Base-by-base conservation (phyloP, 2,797 vertebrate species). In the Halcyon badia region DNA sequence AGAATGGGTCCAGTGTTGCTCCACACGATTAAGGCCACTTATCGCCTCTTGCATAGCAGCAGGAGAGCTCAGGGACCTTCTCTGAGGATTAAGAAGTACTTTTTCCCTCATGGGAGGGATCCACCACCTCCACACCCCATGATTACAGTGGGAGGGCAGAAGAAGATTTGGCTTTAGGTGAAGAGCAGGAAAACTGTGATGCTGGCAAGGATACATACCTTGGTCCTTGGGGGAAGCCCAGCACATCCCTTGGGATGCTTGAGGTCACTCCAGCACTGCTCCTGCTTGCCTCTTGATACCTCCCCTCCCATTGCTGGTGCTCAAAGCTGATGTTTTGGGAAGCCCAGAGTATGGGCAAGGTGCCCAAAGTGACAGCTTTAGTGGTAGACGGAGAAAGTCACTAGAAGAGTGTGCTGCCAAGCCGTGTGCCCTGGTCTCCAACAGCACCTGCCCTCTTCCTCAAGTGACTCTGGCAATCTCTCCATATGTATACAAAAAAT, bases 331-430 rank as follows among this genome's bases (percentile, higher is more conserved):
- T 28, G n/a, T 82, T 91, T 56, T 79, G 48, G 77, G 86, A 70
- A 89, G 77, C 26, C 42, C 5, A 2, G 21, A 61, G 49, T 1
- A 25, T 73, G 56, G 92, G 96, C 86, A 90, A 25, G 54, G 25
- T 70, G 83, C 94, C 77, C 81, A 51, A 51, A 89, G 68, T 5
- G 80, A 64, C 92, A 94, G 94, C 42, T 94, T 96, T 90, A 31
- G 31, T 3, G 30, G 19, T 9, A 42, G 73, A 79, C 87, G n/a
- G 83, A 77, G 75, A 95, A 95, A 86, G 73, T 75, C 49, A 41
- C 46, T 25, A 11, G 37, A 26, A 52, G 28, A 9, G 4, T 1
- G 1, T 18, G 37, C 58, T 91, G 90, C 91, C 73, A 51, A 72
- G 62, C 39, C 0, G 0, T 5, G 49, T 51, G 26, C 11, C 9